Base-by-base conservation (phyloP, 2,113 vertebrate species). In the Catharus minimus region DNA sequence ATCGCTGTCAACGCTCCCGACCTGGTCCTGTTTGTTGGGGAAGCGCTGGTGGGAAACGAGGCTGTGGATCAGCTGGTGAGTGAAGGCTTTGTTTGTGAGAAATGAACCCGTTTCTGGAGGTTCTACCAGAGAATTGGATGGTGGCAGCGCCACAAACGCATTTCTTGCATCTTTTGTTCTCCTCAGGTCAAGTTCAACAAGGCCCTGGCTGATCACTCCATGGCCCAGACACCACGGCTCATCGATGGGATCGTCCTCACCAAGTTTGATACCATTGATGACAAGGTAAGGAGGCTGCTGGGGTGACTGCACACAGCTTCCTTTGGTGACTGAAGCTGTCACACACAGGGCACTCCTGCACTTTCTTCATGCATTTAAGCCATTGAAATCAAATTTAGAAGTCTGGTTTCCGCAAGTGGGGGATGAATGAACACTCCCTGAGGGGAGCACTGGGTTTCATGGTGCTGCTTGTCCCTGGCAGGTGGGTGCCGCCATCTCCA, bases 201-300 rank as follows among this genome's bases (percentile, higher is more conserved):
- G 97, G 99, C 99, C 23, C 95, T 99, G 96, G 99, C 99, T 58
- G 99, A 99, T 95, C 98, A 99, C 97, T 99, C 99, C 58, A 98
- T 98, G 98, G 98, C 98, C 43, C 99, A 99, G 61, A 98, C 98
- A 13, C 98, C 99, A 0, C 98, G 98, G 64, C 99, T 99, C 86
- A 99, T 99, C 4, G 99, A 99, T 13, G 99, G 99, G 68, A 99
- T 99, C 4, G 98, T 99, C 80, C 99, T 99, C 96, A 99, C 99
- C 62, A 99, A 99, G 96, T 99, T 99, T 5, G 99, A 99, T 76
- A 99, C 99, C 68, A 99, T 99, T 36, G 99, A 99, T n/a, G 99
- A 99, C 96, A 99, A 99, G 99, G 99, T 99, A 97, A 93, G 82
- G 44, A 24, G 19, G 11, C 36, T 1, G 7, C 11, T 4, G 21